phyloP scores from a whole-genome alignment of 53 echinoderm and acorn worm genomes.

The Apostichopus leukothele region DNA sequence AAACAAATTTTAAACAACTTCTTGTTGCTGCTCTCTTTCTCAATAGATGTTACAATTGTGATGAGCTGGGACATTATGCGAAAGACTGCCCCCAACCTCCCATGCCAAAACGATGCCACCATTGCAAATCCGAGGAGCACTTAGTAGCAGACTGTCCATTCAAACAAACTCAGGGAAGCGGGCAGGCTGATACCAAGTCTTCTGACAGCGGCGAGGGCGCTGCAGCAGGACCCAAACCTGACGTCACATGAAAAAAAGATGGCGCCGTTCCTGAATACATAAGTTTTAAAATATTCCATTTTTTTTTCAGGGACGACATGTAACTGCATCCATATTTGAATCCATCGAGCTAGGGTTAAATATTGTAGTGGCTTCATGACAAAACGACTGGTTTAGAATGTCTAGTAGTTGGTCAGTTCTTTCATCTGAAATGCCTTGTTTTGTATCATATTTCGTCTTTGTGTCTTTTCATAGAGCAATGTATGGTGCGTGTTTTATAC shows the following conservation, averaged over 20 bases:
- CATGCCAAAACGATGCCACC: slow-evolving; percentile 89
- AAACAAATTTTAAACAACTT: too few relatives aligned
- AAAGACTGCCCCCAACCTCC: slow-evolving; percentile 92
- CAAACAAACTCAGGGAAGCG: slow-evolving; percentile 84
- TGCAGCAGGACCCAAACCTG: slow-evolving; percentile 32
- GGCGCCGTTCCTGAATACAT: slow-evolving; percentile 42
- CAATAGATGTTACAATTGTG: slow-evolving; percentile 92
- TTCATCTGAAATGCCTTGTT: slow-evolving; percentile 48
- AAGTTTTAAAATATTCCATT: slow-evolving; percentile 9
- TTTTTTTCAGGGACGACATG: slow-evolving; percentile 39
- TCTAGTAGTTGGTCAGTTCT: slow-evolving; percentile 48
- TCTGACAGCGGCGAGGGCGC: slow-evolving; percentile 37
- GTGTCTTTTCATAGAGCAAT: slow-evolving; percentile 50
- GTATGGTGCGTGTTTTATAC: slow-evolving; percentile 30
- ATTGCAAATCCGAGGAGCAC: slow-evolving; percentile 94
- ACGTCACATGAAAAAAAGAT: slow-evolving; percentile 43
- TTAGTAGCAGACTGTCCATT: slow-evolving; percentile 92
- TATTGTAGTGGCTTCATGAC: slow-evolving; percentile 38
- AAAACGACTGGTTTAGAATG: slow-evolving; percentile 42
- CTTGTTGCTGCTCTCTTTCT: background rate
- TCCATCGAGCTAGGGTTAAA: slow-evolving; percentile 45
- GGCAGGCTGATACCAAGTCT: slow-evolving; percentile 43
- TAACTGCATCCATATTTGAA: slow-evolving; percentile 41
- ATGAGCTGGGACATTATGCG: slow-evolving; percentile 93
- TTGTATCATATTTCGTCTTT: slow-evolving; percentile 40